Base-by-base conservation (phyloP, 2,888 invertebrate species). In the Peribatodes rhomboidaria region DNA sequence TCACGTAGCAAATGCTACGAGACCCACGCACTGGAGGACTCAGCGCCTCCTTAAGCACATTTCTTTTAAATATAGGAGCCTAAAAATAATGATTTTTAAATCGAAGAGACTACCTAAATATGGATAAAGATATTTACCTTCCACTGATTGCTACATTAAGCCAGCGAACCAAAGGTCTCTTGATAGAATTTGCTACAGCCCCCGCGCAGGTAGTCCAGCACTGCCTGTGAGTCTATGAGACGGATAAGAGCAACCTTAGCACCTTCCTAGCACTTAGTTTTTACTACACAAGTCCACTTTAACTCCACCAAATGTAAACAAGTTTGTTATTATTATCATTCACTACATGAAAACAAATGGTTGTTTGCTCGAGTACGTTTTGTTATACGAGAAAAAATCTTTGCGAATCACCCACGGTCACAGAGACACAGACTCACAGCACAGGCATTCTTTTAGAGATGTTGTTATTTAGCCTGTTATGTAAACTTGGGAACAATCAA, bases 381-480 rank as follows among this genome's bases (percentile, higher is more conserved):
- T 61, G 76, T 65, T 78, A 79, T 82, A 27, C 81, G 82, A 74
- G 72, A 75, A 74, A 78, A 74, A 72, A 73, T 78, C 74, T 74
- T 64, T 76, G 70, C 75, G 81, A 84, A 72, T 83, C 81, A 83
- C 72, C 59, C 72, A 68, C 64, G 65, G 57, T 69, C 58, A 67
- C 33, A 68, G 70, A 79, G 68, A 80, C 79, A 80, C n/a, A n/a
- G n/a, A n/a, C n/a, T n/a, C n/a, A n/a, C 70, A 56, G 53, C 67
- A 57, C 58, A 79, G 76, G 70, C 69, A 83, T 83, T 78, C 74
- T 71, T 68, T 27, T 42, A 49, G n/a, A 50, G 37, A 47, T 65
- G 47, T 86, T 84, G 59, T 86, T 85, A 73, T 87, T 86, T 82
- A 73, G 68, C 68, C 16, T 68, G 75, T 80, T 83, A 76, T 83